Conservation (phyloP, 2,888 invertebrate genomes). For the Cecidostiba fungosa region DNA sequence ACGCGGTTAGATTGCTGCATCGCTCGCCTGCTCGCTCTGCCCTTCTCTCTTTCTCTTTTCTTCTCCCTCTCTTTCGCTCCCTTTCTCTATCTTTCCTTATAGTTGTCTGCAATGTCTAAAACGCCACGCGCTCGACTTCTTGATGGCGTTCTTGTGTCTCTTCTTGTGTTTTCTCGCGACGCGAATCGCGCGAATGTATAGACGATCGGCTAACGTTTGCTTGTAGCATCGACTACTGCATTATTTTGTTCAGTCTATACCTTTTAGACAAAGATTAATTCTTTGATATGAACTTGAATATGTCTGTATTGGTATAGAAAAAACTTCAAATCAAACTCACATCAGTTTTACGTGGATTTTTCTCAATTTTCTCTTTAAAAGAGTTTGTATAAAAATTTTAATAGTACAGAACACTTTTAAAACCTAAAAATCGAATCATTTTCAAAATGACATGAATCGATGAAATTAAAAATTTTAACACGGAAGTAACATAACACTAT, state of each 20-base stretch:
- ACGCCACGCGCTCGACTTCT: background rate
- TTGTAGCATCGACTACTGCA: background rate
- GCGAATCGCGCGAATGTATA: background rate
- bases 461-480: too few species aligned
- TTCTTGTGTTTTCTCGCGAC: background rate
- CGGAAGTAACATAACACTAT: too few species aligned
- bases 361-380: too few species aligned
- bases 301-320: too few species aligned
- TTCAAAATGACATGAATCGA: too few species aligned
- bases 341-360: too few species aligned
- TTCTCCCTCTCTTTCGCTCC: conserved; percentile 50
- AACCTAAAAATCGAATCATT: too few species aligned
- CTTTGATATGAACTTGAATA: too few species aligned
- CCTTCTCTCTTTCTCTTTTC: conserved; percentile 46
- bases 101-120: background rate
- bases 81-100: background rate
- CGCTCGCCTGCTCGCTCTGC: conserved; percentile 66
- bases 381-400: too few species aligned
- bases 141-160: background rate
- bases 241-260: background rate
- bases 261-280: too few species aligned
- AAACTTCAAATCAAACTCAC: too few species aligned
- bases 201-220: background rate
- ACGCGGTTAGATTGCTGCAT: conserved; percentile 80
- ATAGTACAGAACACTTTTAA: too few species aligned